Evolutionary conservation across 2,888 invertebrate genomes (phyloP).

Genomic region (Mesochorus sp.): DNA sequence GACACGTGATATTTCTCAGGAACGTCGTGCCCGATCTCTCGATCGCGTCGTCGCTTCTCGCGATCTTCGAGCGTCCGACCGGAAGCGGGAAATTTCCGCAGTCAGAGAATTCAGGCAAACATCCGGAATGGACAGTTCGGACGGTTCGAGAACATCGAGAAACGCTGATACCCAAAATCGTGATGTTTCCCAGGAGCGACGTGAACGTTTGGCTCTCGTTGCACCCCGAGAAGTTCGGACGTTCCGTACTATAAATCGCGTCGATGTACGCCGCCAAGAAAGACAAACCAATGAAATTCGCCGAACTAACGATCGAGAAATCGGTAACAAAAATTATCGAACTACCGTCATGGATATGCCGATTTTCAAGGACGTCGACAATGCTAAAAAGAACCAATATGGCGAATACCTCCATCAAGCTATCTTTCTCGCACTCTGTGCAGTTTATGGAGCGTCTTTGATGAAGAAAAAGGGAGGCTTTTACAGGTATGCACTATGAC

Average conservation of each 20-base stretch:
- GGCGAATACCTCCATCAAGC: constrained; percentile 71
- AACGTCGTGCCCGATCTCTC: too few relatives aligned
- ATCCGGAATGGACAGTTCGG: constrained; percentile 16
- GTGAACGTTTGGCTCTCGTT: background rate
- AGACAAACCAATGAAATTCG: constrained; percentile 6
- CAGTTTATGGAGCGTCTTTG: constrained; percentile 73
- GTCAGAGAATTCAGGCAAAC: background rate
- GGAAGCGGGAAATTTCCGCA: background rate
- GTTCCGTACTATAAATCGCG: constrained; percentile 4
- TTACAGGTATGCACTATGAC: constrained; percentile 72
- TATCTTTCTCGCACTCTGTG: constrained; percentile 70
- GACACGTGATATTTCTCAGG: too few relatives aligned
- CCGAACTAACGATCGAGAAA: constrained; percentile 11
- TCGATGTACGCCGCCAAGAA: background rate
- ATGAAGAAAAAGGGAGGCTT: constrained; percentile 69
- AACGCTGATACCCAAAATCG: background rate
- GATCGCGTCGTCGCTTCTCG: too few relatives aligned
- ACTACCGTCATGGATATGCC: constrained; percentile 14
- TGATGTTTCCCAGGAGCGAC: background rate
- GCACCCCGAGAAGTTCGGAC: constrained; percentile 6
- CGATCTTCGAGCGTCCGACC: background rate
- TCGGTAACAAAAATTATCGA: background rate
- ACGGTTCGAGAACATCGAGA: background rate
- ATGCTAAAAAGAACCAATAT: constrained; percentile 25
- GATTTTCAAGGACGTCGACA: constrained; percentile 17